Conservation (phyloP, 2,797 vertebrate genomes). For the Chelon labrosus region DNA sequence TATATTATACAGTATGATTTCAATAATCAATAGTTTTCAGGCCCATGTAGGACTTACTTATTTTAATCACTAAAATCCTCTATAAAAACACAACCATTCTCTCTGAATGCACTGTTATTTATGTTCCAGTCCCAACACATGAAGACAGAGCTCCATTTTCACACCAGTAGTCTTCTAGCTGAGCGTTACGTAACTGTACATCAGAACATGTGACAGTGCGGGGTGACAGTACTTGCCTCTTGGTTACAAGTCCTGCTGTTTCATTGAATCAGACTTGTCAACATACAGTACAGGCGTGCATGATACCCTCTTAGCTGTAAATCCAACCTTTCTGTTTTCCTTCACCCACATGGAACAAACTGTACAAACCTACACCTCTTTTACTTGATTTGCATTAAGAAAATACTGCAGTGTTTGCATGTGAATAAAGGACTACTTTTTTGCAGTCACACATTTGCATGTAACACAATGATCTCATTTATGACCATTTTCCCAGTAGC, state of each 20-base stretch:
- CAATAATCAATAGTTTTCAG: no score
- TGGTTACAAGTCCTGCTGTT: slow-evolving; percentile 29
- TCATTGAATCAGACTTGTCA: slow-evolving; percentile 52
- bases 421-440: no score
- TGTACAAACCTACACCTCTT: not conserved
- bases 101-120: no score
- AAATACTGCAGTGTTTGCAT: not conserved
- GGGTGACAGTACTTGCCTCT: slow-evolving; percentile 15
- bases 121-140: no score
- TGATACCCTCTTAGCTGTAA: not conserved
- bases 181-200: slow-evolving; percentile 12
- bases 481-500: not conserved
- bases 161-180: not conserved
- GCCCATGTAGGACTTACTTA: no score
- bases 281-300: slow-evolving; percentile 34
- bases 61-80: no score
- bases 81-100: no score
- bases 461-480: not conserved
- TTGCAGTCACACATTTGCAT: not conserved
- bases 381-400: slow-evolving; percentile 1
- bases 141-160: no score
- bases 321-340: not conserved
- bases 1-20: no score
- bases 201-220: slow-evolving; percentile 6
- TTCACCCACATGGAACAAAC: not conserved